phyloP scores from a whole-genome alignment of 2,113 vertebrate genomes.

The Chionodraco myersi region DNA sequence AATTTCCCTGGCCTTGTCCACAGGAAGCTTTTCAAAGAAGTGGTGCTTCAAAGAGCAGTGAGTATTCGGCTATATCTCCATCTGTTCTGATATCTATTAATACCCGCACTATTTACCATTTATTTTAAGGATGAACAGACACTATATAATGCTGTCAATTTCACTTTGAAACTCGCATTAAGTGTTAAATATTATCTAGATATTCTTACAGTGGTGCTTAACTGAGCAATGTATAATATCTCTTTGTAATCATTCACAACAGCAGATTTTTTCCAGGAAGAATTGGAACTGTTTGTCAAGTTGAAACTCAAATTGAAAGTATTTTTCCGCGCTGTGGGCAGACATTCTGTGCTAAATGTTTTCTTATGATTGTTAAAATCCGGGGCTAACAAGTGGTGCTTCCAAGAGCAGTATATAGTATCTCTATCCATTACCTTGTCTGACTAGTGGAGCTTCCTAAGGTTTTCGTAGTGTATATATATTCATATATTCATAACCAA shows the following conservation, averaged over 20 bases:
- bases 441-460: constrained; percentile 58
- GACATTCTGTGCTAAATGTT: constrained; percentile 18
- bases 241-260: constrained; percentile 14
- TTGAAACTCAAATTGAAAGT: constrained; percentile 3
- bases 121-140: neutral
- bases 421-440: constrained; percentile 62
- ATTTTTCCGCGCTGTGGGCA: neutral
- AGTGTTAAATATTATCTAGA: neutral
- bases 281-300: neutral
- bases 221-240: constrained; percentile 4
- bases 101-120: constrained; percentile 20
- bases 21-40: constrained; percentile 19
- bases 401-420: constrained; percentile 52
- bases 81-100: constrained; percentile 32
- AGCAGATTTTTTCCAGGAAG: neutral
- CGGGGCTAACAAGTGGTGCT: constrained; percentile 52
- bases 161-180: neutral
- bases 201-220: constrained; percentile 26
- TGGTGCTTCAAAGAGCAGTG: constrained; percentile 14
- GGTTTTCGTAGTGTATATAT: constrained; percentile 50
- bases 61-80: neutral
- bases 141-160: neutral
- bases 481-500: constrained; percentile 77
- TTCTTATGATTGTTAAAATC: constrained; percentile 42
- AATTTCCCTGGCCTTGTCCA: neutral